Base-by-base conservation (phyloP, 2,888 invertebrate species). In the Gnatocerus cornutus region DNA sequence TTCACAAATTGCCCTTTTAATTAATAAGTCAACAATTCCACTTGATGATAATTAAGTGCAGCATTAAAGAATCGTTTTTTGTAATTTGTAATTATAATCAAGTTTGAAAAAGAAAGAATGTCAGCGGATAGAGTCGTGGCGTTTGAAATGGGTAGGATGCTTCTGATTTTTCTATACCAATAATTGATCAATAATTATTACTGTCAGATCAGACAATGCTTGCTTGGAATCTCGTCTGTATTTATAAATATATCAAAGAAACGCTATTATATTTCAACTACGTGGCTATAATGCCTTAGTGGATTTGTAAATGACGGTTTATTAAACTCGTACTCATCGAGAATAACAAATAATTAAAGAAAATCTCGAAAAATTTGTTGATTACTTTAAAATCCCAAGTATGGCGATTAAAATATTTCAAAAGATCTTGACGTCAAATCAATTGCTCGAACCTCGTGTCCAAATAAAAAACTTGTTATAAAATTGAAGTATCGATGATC, bases 181-280 rank as follows among this genome's bases (percentile, higher is more conserved):
- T 80, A 80, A 80, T 81, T 81, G 80, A 80, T 80, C 80, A 76
- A 77, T 81, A 81, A 81, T 81, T 81, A 79, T 81, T 77, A 79
- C 77, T 77, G 79, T 78, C 79, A 77, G 76, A 74, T 77, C 73
- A 76, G 75, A 79, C 79, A 79, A 79, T 79, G 77, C 76, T 70
- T 69, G 78, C 71, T 77, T 61, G 78, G 79, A 76, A 78, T 78
- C 76, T 74, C 71, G 75, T 56, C 73, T 68, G 73, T 76, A 77
- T 79, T 76, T 75, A 76, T 78, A 74, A 77, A 76, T 78, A 72
- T 55, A 45, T 69, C 71, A 68, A 72, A 71, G 72, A 75, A 73
- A 74, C 71, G 73, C 74, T 72, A 72, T 72, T 73, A 73, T 76
- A 76, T 77, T 72, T 71, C 65, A 71, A 65, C 68, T 71, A 79